These are phyloP conservation scores for Odontophorus gujanensis DNA, from an alignment of 2,113 vertebrate species.

Conservation along the genomic window DNA sequence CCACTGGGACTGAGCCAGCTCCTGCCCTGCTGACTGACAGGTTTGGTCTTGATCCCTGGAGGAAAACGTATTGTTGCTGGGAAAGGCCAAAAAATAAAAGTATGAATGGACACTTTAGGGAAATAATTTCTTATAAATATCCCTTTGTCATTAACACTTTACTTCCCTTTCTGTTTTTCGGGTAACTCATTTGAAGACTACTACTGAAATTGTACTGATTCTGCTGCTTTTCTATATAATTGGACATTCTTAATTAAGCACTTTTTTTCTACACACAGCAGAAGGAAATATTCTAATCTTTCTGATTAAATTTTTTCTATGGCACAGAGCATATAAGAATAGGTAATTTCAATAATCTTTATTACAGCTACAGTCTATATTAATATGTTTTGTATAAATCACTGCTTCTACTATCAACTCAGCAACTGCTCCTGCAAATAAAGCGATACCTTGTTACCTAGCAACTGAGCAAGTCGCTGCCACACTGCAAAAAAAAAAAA, in stretches of 20 bases:
- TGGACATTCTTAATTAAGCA: constrained; percentile 49
- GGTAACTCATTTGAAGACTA: constrained; percentile 20
- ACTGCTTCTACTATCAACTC: constrained; percentile 71
- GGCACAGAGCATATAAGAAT: constrained; percentile 23
- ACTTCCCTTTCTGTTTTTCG: background rate
- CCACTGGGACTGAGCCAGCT: constrained; percentile 21
- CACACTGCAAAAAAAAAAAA: constrained; percentile 60
- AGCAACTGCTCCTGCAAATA: constrained; percentile 75
- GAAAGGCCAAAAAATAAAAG: constrained; percentile 31
- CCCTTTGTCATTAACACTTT: background rate
- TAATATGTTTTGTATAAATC: constrained; percentile 76
- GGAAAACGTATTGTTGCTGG: constrained; percentile 20
- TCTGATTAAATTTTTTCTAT: background rate
- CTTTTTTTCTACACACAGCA: constrained; percentile 15
- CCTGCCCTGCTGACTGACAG: constrained; percentile 48
- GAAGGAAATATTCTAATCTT: constrained; percentile 49
- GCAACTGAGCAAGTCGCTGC: constrained; percentile 83
- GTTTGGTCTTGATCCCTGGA: constrained; percentile 30
- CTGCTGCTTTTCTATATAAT: constrained; percentile 39
- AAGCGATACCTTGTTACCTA: constrained; percentile 86
- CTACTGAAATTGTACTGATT: background rate
- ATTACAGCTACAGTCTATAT: constrained; percentile 47
- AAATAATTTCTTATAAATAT: background rate
- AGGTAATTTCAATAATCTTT: constrained; percentile 59
- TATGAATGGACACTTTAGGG: constrained; percentile 19